Percentiles rank a stretch among this genome's conserved stretches.
Conservation (phyloP, 2,797 vertebrate species). For the Petrocephalus schoutedeni region DNA sequence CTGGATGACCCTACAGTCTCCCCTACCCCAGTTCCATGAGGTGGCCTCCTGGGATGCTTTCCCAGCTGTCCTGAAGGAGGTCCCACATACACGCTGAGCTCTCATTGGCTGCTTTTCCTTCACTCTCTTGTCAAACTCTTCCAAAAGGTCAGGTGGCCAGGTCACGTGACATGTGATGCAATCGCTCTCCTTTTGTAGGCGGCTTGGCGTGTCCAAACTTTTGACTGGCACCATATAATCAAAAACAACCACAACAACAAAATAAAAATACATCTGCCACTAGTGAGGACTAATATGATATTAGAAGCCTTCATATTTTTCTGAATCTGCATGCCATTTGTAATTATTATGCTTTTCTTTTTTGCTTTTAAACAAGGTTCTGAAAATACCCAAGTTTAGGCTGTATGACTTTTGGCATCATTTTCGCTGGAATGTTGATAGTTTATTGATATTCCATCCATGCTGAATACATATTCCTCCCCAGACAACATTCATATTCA, state of each 20-base stretch:
- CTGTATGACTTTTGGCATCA: not conserved
- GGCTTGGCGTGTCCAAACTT: not conserved
- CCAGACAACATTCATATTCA: constrained; percentile 7
- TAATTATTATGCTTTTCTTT: not conserved
- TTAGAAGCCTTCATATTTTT: not conserved
- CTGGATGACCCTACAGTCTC: not conserved
- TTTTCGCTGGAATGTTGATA: constrained; percentile 6
- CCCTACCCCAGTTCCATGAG: not conserved
- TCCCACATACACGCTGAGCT: too few species aligned
- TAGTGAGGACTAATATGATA: not conserved
- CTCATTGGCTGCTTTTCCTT: too few species aligned
- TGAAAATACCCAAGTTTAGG: constrained; percentile 3
- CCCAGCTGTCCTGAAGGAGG: too few species aligned
- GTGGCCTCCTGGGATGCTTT: too few species aligned
- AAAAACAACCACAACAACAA: not conserved
- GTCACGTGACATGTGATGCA: not conserved
- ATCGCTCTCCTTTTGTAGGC: not conserved
- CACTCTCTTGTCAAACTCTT: not conserved
- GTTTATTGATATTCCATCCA: constrained; percentile 6
- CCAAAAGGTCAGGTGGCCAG: not conserved
- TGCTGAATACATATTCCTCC: not conserved
- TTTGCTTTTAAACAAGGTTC: not conserved
- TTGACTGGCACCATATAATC: not conserved
- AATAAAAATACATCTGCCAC: not conserved
- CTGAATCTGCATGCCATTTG: not conserved